Evolutionary conservation across 53 echinoderm and acorn worm genomes (phyloP).

Genomic region (Echinometra lucunter): DNA sequence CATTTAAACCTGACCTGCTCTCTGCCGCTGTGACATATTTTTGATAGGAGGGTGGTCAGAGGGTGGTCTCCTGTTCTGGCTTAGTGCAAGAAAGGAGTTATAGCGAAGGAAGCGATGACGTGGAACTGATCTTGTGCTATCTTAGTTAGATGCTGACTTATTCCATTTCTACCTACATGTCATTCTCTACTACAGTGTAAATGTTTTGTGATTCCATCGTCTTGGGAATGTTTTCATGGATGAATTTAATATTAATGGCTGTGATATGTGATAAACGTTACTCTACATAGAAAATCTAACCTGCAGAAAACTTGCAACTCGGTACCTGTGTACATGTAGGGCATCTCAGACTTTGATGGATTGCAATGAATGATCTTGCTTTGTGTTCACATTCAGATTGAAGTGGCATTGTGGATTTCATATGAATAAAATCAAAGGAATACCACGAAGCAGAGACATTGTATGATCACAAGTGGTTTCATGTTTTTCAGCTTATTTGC

Average conservation of each 20-base stretch:
- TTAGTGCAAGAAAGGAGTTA: conserved; percentile 1
- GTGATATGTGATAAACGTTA: background rate
- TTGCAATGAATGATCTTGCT: too few relatives aligned
- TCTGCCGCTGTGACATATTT: background rate
- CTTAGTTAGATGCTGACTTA: background rate
- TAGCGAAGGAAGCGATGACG: conserved; percentile 9
- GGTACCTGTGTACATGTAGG: too few relatives aligned
- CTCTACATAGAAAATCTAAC: background rate
- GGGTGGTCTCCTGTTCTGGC: background rate
- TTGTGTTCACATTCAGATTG: background rate
- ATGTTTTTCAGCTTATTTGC: too few relatives aligned
- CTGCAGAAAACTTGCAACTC: background rate
- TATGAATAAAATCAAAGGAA: too few relatives aligned
- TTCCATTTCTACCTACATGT: background rate
- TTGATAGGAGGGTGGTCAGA: conserved; percentile 21
- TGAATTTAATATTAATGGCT: background rate
- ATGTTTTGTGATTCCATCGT: background rate
- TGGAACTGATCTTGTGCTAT: conserved; percentile 3
- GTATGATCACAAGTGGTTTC: too few relatives aligned
- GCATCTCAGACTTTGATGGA: too few relatives aligned
- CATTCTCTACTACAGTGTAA: background rate
- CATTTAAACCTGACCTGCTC: conserved; percentile 13
- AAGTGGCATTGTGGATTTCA: background rate
- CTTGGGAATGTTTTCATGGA: background rate
- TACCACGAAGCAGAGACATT: background rate